Percentiles rank a stretch among this genome's conserved stretches.
phyloP scores from a whole-genome alignment of 2,797 vertebrate genomes.

The Cygnus olor region DNA sequence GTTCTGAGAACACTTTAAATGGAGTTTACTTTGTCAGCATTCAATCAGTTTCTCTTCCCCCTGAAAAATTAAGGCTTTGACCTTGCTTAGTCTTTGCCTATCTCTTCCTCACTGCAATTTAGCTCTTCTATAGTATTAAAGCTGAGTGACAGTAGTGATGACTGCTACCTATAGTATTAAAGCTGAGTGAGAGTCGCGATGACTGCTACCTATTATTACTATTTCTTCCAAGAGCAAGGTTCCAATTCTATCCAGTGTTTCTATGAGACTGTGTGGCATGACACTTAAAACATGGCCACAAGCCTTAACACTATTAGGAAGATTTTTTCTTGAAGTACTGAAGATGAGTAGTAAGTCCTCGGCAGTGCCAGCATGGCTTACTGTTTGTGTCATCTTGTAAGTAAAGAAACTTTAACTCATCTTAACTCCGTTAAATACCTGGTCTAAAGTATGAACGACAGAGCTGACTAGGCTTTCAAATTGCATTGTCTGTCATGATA shows the following conservation, averaged over 20 bases:
- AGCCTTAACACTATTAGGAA: background rate
- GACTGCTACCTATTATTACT: background rate
- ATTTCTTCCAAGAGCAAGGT: background rate
- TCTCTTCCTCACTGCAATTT: background rate
- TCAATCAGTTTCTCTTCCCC: background rate
- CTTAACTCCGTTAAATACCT: background rate
- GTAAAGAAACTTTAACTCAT: background rate
- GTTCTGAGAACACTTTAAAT: background rate
- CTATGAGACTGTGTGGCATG: background rate
- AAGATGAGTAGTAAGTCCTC: background rate
- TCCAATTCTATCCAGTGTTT: background rate
- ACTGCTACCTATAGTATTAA: background rate
- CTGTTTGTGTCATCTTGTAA: background rate
- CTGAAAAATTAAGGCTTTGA: background rate
- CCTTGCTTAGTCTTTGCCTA: background rate
- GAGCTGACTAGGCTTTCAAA: background rate
- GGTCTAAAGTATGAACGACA: background rate
- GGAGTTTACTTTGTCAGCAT: background rate
- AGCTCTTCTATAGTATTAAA: background rate
- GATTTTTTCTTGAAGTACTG: background rate
- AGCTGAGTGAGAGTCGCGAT: background rate
- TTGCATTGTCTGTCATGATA: background rate
- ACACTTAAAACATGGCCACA: background rate
- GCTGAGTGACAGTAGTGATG: no score
- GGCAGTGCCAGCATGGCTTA: background rate